Conservation (phyloP, 2,797 vertebrate species). For the Coendou prehensilis region DNA sequence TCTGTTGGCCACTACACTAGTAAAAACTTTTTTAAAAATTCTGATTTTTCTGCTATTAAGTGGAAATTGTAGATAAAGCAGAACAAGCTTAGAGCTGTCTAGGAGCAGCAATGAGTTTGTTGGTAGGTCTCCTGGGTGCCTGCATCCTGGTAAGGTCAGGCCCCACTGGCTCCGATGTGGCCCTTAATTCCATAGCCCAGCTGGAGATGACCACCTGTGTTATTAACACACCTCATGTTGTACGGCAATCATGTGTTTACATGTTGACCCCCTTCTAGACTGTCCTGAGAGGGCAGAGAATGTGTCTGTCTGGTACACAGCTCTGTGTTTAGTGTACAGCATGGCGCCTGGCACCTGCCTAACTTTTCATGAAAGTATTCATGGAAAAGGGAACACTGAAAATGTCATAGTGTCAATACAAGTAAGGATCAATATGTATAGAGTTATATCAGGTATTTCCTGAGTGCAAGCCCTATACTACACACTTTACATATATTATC, state of each 20-base stretch:
- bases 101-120: background rate
- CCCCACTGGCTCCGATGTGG: background rate
- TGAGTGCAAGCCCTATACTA: background rate
- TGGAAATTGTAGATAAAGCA: slow-evolving; percentile 12
- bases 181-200: background rate
- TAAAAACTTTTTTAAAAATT: slow-evolving; percentile 6
- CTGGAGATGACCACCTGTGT: background rate
- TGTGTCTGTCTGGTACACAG: background rate
- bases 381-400: background rate
- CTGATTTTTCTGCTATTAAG: slow-evolving; percentile 7
- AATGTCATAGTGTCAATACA: background rate
- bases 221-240: background rate
- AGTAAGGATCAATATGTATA: background rate
- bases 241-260: background rate
- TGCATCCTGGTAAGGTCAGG: background rate
- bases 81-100: background rate
- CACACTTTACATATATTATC: background rate
- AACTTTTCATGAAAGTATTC: slow-evolving; percentile 41
- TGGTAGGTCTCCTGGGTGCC: background rate
- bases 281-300: background rate
- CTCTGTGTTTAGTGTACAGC: background rate
- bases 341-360: background rate
- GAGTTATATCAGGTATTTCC: background rate
- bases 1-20: background rate
- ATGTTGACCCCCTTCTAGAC: background rate